Evolutionary conservation across 2,888 invertebrate species (phyloP).

Genomic region (Caenorhabditis sp.): DNA sequence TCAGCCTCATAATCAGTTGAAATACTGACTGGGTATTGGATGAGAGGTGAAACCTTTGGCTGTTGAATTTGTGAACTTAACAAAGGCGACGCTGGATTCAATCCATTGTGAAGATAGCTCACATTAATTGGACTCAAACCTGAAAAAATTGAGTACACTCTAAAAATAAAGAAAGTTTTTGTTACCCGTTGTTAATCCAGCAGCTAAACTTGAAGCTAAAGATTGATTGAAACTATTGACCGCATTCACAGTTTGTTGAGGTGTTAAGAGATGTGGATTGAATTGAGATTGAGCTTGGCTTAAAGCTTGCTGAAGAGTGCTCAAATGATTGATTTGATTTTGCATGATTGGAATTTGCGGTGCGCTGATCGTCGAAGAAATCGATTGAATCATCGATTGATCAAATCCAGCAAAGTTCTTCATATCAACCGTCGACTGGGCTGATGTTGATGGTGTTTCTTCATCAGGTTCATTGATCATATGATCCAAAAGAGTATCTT

Average conservation of each 20-base stretch:
- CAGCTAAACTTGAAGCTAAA: constrained; percentile 46
- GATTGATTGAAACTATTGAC: constrained; percentile 43
- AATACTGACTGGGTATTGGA: constrained; percentile 41
- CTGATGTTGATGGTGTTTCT: constrained; percentile 32
- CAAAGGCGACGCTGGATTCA: constrained; percentile 51
- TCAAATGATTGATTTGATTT: constrained; percentile 36
- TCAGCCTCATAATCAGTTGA: constrained; percentile 46
- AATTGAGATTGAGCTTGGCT: constrained; percentile 27
- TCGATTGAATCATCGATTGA: constrained; percentile 33
- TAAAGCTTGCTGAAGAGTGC: constrained; percentile 30
- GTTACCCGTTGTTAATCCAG: constrained; percentile 42
- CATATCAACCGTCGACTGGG: constrained; percentile 19
- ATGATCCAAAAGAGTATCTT: constrained; percentile 58
- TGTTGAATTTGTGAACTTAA: constrained; percentile 26
- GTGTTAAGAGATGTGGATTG: constrained; percentile 32
- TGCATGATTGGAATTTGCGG: constrained; percentile 32
- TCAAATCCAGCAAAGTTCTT: constrained; percentile 19
- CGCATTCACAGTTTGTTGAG: constrained; percentile 29
- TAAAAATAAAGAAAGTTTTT: too few species aligned
- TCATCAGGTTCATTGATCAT: constrained; percentile 27
- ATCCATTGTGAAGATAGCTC: constrained; percentile 40
- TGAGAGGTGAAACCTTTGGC: constrained; percentile 45
- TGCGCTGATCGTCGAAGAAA: constrained; percentile 18
- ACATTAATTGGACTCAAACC: constrained; percentile 48
- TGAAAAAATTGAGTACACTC: constrained; percentile 15